phyloP scores from a whole-genome alignment of 1,140 invertebrate genomes.

The Bombus ignitus region DNA sequence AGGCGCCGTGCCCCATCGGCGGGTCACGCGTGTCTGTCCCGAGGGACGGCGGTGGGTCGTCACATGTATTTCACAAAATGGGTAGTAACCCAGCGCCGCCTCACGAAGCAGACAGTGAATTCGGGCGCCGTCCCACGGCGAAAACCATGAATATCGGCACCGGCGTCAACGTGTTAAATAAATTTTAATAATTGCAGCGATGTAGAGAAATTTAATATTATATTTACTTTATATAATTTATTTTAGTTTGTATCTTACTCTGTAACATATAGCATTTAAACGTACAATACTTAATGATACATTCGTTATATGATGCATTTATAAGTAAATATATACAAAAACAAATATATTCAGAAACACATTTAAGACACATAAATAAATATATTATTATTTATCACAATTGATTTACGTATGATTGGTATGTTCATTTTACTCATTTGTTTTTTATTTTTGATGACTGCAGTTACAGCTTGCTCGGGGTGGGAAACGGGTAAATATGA shows the following conservation, averaged over 20 bases:
- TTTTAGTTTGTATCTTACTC: slow-evolving; percentile 1
- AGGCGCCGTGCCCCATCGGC: too few species aligned
- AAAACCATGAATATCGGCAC: too few species aligned
- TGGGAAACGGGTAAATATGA: slow-evolving; percentile 85
- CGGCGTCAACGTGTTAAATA: not conserved
- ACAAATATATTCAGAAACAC: not conserved
- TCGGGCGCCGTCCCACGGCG: too few species aligned
- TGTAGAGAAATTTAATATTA: slow-evolving; percentile 14
- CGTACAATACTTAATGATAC: not conserved
- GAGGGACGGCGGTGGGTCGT: too few species aligned
- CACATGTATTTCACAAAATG: too few species aligned
- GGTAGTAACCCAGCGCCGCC: too few species aligned
- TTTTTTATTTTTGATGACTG: slow-evolving; percentile 80
- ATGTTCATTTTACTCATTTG: slow-evolving; percentile 74
- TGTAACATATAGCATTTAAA: not conserved
- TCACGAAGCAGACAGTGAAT: too few species aligned
- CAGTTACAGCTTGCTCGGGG: slow-evolving; percentile 83
- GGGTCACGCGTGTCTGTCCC: too few species aligned
- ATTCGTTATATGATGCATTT: not conserved
- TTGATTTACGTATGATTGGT: slow-evolving; percentile 52
- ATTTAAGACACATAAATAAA: not conserved
- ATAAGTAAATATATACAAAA: not conserved
- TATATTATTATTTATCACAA: slow-evolving; percentile 20
- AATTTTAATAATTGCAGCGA: not conserved
- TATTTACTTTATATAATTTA: slow-evolving; percentile 16